These are phyloP conservation scores for Platycnemis pennipes DNA, from an alignment of 2,888 invertebrate genomes.

Conservation along the genomic window DNA sequence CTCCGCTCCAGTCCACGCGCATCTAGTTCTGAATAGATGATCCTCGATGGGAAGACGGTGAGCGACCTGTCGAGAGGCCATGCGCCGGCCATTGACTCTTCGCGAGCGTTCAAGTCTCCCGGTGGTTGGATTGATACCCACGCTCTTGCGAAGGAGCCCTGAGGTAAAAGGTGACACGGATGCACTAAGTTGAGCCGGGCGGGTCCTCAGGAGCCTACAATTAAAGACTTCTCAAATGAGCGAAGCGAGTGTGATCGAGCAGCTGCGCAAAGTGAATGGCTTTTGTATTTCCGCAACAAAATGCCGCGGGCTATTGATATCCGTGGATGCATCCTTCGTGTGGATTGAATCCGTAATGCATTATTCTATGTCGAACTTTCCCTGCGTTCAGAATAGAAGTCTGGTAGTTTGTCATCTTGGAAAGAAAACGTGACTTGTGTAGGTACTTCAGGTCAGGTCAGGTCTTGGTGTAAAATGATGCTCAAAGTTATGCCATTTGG, in stretches of 20 bases:
- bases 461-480: too few species aligned
- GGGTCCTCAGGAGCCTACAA: background rate
- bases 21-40: constrained; percentile 6
- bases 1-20: background rate
- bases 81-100: constrained; percentile 51
- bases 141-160: background rate
- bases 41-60: constrained; percentile 1
- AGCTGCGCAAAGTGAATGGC: background rate
- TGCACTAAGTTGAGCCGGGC: background rate
- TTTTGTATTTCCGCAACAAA: too few species aligned
- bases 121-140: constrained; percentile 41
- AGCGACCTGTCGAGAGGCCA: constrained; percentile 37
- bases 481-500: too few species aligned
- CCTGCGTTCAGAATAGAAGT: too few species aligned
- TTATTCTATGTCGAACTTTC: too few species aligned
- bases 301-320: background rate
- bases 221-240: background rate
- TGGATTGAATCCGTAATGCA: too few species aligned
- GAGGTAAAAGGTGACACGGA: background rate
- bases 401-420: too few species aligned
- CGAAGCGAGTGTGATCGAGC: background rate
- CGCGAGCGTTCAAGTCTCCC: constrained; percentile 43
- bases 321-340: background rate
- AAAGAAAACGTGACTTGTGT: too few species aligned
- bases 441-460: too few species aligned